Evolutionary conservation across 1,140 invertebrate species (phyloP), one percentile per base, ranked within the genome.

Genomic region (Hestina assimilis): DNA sequence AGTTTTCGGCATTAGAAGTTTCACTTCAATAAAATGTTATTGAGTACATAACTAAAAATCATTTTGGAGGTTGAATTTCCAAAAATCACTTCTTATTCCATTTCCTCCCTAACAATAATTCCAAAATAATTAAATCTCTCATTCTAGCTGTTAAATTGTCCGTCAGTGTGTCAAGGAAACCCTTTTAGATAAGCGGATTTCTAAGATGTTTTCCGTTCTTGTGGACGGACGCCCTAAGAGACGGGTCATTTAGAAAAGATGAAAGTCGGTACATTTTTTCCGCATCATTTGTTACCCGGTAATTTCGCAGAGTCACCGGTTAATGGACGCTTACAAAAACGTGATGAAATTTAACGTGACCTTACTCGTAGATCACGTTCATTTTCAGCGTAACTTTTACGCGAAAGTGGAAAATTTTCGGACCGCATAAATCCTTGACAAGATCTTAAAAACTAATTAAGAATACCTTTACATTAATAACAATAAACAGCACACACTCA

Each of bases 231-330:
- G 15, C 5, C n/a, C 11, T 38, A 38, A 17, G 11, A 17, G 50
- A 28, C 50, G 28, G 48, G 48, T 42, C 48, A 52, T 41, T 52
- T 52, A 5, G 33, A 19, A 7, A 9, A 38, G 33, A 38, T 14
- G 33, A 17, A 38, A 31, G 8, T 4, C n/a, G 29, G 29, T 31
- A 31, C 15, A 35, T 40, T 38, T 41, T 40, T 51, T 51, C 48
- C 48, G 24, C 48, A 19, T 41, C 48, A 51, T 41, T 51, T 51
- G 48, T 41, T 23, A 41, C 21, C 14, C 19, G 47, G 33, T 31
- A 51, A 51, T 51, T 51, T 41, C 23, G 48, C 48, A 14, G n/a
- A 24, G 48, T 51, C 48, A 51, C 35, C 48, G 23, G 33, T 28
- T 51, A 51, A 41, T 51, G 48, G 21, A 41, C 20, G 19, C 19